These are phyloP conservation scores for Sander vitreus DNA, from an alignment of 2,113 vertebrate genomes.

Conservation along the genomic window DNA sequence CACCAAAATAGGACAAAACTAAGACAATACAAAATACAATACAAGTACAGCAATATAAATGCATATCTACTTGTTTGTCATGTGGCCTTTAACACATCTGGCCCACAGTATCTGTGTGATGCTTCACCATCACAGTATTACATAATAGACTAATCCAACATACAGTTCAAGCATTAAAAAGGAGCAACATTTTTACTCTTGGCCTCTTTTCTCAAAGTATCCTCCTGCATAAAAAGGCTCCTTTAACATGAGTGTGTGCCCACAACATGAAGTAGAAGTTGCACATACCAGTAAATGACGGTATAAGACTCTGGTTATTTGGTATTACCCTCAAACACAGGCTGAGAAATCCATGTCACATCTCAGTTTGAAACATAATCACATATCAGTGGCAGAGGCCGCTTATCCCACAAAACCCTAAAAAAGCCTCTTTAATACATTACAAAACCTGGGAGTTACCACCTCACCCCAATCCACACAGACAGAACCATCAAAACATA, in stretches of 20 bases:
- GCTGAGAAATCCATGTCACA: conserved; percentile 11
- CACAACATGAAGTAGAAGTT: not conserved
- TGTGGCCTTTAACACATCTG: not conserved
- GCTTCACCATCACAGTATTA: conserved; percentile 24
- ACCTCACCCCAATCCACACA: not conserved
- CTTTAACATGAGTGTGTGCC: not conserved
- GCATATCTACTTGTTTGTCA: not conserved
- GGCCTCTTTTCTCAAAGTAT: not conserved
- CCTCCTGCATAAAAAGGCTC: not conserved
- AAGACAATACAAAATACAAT: not conserved
- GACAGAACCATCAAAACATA: conserved; percentile 44
- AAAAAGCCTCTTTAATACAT: conserved; percentile 47
- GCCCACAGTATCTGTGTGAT: not conserved
- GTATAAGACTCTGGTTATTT: not conserved
- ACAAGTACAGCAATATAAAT: not conserved
- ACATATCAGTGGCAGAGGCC: conserved; percentile 28
- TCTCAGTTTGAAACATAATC: conserved; percentile 35
- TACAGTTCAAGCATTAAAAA: conserved; percentile 13
- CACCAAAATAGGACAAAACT: not conserved
- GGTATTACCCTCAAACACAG: not conserved
- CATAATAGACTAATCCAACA: conserved; percentile 43
- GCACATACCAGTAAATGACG: not conserved
- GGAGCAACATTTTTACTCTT: conserved; percentile 10
- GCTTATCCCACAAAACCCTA: conserved; percentile 34
- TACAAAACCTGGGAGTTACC: conserved; percentile 26